Base-by-base conservation (phyloP, 2,113 vertebrate species). In the Nesoenas mayeri region DNA sequence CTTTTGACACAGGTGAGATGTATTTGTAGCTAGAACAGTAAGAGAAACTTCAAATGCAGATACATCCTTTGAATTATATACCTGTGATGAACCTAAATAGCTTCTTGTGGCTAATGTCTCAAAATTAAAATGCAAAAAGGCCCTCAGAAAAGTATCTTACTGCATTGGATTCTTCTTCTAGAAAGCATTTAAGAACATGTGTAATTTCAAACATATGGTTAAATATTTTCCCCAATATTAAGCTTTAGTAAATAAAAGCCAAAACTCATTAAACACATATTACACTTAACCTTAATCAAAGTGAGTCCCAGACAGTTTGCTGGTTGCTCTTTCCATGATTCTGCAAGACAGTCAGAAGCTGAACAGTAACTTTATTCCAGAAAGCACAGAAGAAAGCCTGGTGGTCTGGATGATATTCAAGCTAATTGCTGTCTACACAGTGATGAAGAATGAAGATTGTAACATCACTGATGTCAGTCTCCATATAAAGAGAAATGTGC, bases 151-250 rank as follows among this genome's bases (percentile, higher is more conserved):
- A 77, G 57, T 12, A 6, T 74, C 24, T 79, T 74, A 67, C 2
- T 61, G 21, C 17, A 65, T 72, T 70, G 47, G 40, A 79, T 50
- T 69, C 31, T 47, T 69, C 67, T 72, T 65, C 62, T 66, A 88
- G 67, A 88, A 95, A 89, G 71, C 64, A 67, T 66, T 80, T 93
- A 22, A 85, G 73, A 95, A 81, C 16, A 34, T 18, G 9, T 73
- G 53, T 61, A 91, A 85, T 81, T 89, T 95, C 74, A 91, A 96
- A 79, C 88, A 96, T 89, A 94, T 91, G 91, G 84, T 85, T 96
- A 80, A 79, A 74, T 58, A 86, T 88, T 93, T 94, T 93, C 75
- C 67, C 72, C 38, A 93, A 73, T 70, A 83, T 18, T 60, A 73
- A 85, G 89, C 82, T 78, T 90, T 53, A 70, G 60, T 88, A 94